Conservation (phyloP, 2,888 invertebrate species). For the Panzeria rudis region DNA sequence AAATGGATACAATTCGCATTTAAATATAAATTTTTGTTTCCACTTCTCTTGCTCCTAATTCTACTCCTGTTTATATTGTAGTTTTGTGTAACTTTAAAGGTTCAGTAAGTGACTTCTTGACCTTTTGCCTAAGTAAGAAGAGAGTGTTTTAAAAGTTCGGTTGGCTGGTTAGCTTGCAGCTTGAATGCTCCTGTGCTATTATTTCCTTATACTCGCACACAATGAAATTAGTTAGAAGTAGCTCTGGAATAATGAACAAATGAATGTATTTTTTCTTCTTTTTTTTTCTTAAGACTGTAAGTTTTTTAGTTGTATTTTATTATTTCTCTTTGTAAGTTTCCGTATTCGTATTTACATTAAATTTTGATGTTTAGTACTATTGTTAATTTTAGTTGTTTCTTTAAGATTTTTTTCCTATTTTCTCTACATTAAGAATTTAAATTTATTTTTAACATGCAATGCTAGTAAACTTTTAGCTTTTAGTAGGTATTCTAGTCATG, state of each 20-base stretch:
- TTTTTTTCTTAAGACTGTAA: conserved; percentile 29
- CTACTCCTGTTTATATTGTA: conserved; percentile 24
- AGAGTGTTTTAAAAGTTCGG: conserved; percentile 17
- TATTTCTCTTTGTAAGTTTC: conserved; percentile 16
- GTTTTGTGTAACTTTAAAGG: conserved; percentile 62
- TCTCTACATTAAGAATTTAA: conserved; percentile 59
- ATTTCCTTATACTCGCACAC: neutral
- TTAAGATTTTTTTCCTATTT: conserved; percentile 1
- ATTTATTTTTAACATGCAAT: conserved; percentile 70
- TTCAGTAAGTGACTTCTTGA: conserved; percentile 62
- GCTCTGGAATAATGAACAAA: conserved; percentile 14
- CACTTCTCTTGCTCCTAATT: neutral
- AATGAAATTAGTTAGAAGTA: conserved; percentile 1
- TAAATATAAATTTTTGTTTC: conserved; percentile 55
- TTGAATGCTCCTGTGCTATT: conserved; percentile 15
- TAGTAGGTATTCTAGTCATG: conserved; percentile 25
- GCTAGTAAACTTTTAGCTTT: conserved; percentile 63
- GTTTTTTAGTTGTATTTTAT: conserved; percentile 17
- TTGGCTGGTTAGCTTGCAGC: conserved; percentile 16
- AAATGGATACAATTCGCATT: conserved; percentile 65
- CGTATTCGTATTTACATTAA: conserved; percentile 2
- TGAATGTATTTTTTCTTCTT: neutral
- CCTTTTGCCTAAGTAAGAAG: conserved; percentile 51
- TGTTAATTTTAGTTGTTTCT: conserved; percentile 38
- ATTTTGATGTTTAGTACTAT: conserved; percentile 44